Percentiles rank a stretch among this genome's conserved stretches.
These are phyloP conservation scores for Helarctos malayanus DNA, from an alignment of 2,797 vertebrate genomes.

Conservation along the genomic window DNA sequence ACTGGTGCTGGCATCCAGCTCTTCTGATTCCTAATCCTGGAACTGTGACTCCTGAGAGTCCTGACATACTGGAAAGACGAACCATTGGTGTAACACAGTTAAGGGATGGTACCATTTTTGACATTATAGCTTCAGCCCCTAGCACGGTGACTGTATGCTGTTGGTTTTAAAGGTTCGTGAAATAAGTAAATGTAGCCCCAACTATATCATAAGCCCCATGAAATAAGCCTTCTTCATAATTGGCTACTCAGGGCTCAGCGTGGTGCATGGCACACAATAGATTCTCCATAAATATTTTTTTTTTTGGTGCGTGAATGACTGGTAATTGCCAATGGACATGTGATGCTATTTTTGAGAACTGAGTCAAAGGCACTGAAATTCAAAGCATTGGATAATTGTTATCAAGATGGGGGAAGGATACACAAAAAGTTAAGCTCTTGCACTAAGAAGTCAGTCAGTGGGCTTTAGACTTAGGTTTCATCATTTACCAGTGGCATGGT, in stretches of 20 bases:
- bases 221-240: background rate
- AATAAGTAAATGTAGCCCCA: background rate
- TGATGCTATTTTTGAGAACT: background rate
- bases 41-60: background rate
- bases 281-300: background rate
- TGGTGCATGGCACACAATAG: background rate
- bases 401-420: background rate
- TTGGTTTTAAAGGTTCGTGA: background rate
- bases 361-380: slow-evolving; percentile 34
- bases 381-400: background rate
- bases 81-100: background rate
- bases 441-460: background rate
- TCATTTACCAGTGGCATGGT: background rate
- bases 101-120: background rate
- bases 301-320: background rate
- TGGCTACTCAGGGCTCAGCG: background rate
- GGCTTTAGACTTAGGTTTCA: background rate
- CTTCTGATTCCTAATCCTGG: background rate
- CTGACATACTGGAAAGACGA: background rate
- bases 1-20: background rate
- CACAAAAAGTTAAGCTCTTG: background rate
- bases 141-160: background rate
- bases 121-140: background rate
- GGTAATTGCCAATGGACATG: background rate
- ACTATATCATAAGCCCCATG: background rate